Conservation (phyloP, 2,888 invertebrate species). For the Lochmaea capreae region DNA sequence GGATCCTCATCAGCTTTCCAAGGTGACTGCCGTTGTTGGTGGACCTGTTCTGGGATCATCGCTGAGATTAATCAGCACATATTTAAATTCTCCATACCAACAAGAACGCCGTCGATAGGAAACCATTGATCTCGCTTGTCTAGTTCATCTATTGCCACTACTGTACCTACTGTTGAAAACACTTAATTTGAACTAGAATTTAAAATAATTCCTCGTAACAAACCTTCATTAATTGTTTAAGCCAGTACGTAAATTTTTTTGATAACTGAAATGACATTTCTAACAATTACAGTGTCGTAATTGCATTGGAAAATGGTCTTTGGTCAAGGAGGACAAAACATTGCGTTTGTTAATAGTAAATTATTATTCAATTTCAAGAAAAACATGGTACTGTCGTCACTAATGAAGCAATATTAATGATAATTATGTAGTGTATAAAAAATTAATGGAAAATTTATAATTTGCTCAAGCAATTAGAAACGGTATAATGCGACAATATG, state of each 20-base stretch:
- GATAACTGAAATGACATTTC: constrained; percentile 28
- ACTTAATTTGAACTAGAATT: too few relatives aligned
- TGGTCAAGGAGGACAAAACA: constrained; percentile 40
- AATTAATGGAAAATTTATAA: constrained; percentile 1
- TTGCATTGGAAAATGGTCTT: constrained; percentile 34
- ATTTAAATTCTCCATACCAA: too few relatives aligned
- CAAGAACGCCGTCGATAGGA: too few relatives aligned
- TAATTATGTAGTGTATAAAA: background rate
- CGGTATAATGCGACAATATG: background rate
- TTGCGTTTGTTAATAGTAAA: constrained; percentile 22
- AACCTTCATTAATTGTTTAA: too few relatives aligned
- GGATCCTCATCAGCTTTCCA: too few relatives aligned
- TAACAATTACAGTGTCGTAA: constrained; percentile 31
- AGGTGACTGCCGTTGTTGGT: too few relatives aligned
- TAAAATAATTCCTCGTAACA: too few relatives aligned
- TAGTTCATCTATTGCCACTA: too few relatives aligned
- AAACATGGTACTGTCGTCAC: constrained; percentile 10
- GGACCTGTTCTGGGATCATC: too few relatives aligned
- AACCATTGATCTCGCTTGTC: too few relatives aligned
- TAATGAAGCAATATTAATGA: background rate
- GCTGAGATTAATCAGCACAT: too few relatives aligned
- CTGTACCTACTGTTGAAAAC: too few relatives aligned
- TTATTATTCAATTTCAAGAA: constrained; percentile 16
- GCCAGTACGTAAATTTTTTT: constrained; percentile 24
- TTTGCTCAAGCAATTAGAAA: background rate